Percentiles rank a stretch among this genome's conserved stretches.
Conservation (phyloP, 2,113 vertebrate genomes). For the Phasianus colchicus region DNA sequence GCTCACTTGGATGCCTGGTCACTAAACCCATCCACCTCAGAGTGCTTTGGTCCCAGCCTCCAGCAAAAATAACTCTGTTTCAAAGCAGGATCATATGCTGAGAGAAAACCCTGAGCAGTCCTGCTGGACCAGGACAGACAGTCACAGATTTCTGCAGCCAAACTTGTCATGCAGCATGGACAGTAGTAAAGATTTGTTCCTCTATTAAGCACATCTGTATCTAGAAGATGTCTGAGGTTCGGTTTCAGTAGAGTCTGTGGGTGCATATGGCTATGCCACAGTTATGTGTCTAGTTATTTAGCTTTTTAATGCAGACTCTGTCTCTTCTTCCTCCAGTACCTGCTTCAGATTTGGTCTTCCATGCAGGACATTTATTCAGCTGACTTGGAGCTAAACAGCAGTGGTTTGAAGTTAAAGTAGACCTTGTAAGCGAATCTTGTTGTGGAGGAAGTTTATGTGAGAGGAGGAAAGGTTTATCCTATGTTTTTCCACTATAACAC, state of each 20-base stretch:
- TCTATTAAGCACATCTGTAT: background rate
- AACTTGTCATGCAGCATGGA: background rate
- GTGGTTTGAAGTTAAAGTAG: constrained; percentile 11
- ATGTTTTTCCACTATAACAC: background rate
- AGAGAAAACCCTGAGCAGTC: background rate
- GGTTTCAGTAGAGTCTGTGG: background rate
- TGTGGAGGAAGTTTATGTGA: background rate
- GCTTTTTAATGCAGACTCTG: background rate
- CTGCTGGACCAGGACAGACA: background rate
- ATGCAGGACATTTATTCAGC: background rate
- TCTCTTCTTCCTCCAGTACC: background rate
- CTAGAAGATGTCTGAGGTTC: background rate
- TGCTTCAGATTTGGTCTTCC: background rate
- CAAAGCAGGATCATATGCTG: background rate
- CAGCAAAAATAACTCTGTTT: background rate
- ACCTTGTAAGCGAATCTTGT: background rate
- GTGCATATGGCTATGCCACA: background rate
- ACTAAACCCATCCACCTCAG: background rate
- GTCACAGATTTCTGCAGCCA: background rate
- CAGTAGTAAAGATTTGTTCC: background rate
- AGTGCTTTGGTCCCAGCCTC: background rate
- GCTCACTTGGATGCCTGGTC: background rate
- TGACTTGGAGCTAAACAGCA: background rate
- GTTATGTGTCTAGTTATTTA: background rate
- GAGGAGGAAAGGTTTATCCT: background rate